A percentile compares a stretch with the other conserved stretches of the same genome.
Conservation (phyloP, 1,140 invertebrate species). For the Megathymus violae region DNA sequence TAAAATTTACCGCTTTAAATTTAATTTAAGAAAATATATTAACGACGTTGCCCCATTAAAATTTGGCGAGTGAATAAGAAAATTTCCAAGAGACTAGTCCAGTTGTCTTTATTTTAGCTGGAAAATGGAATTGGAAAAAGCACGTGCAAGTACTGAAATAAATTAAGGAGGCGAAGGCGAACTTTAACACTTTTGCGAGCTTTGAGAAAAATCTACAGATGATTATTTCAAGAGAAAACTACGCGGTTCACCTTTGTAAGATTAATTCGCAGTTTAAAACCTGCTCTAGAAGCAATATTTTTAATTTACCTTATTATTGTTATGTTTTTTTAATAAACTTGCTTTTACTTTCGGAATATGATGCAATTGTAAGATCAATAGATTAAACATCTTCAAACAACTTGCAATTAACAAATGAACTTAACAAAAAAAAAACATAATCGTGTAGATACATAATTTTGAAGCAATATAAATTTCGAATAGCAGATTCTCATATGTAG, state of each 20-base stretch:
- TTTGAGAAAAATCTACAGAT: conserved; percentile 32
- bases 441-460: neutral
- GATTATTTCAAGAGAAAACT: conserved; percentile 32
- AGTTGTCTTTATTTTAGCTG: conserved; percentile 29
- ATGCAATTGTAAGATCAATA: too few species aligned
- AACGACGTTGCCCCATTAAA: conserved; percentile 18
- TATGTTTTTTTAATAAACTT: neutral
- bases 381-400: too few species aligned
- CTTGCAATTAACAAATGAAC: too few species aligned
- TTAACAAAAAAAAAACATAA: too few species aligned
- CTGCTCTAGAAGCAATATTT: neutral
- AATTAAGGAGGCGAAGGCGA: conserved; percentile 29
- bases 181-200: conserved; percentile 31
- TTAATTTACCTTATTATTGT: neutral
- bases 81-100: conserved; percentile 28
- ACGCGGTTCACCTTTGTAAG: conserved; percentile 27
- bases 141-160: conserved; percentile 22
- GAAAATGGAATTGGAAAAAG: conserved; percentile 28
- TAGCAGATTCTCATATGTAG: neutral
- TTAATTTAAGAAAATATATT: conserved; percentile 16
- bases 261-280: conserved; percentile 18
- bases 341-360: neutral
- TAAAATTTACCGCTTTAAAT: conserved; percentile 15
- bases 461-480: neutral
- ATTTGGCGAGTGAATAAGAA: conserved; percentile 27